Conservation (phyloP, 92 coral and sea anemone genomes). For the Parazoanthus swiftii region DNA sequence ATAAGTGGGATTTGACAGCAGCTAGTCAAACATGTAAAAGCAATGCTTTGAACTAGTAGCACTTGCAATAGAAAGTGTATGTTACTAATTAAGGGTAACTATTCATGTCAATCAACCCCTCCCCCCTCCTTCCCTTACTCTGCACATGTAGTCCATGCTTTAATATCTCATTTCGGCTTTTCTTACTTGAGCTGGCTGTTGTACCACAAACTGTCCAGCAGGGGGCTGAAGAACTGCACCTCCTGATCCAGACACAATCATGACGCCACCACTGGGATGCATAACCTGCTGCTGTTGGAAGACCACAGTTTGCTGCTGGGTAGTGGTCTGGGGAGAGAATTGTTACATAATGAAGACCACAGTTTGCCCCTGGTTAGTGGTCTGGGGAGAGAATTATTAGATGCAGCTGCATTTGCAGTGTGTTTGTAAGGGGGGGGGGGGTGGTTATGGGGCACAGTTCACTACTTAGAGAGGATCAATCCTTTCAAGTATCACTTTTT, state of each 20-base stretch:
- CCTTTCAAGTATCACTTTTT: too few relatives aligned
- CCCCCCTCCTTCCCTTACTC: not conserved
- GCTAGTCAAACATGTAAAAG: not conserved
- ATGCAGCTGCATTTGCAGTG: too few relatives aligned
- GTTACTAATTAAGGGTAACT: not conserved
- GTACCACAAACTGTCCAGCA: constrained; percentile 10
- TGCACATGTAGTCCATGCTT: not conserved
- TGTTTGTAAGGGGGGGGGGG: too few relatives aligned
- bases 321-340: not conserved
- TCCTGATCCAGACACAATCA: not conserved
- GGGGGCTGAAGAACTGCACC: constrained; percentile 29
- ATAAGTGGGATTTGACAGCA: not conserved
- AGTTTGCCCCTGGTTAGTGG: not conserved
- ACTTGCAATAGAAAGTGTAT: not conserved
- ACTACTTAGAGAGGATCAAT: too few relatives aligned
- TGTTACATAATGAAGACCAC: not conserved
- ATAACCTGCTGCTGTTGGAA: constrained; percentile 25
- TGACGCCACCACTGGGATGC: not conserved
- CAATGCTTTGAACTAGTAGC: not conserved
- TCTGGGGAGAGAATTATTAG: not conserved
- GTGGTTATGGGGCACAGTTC: too few relatives aligned
- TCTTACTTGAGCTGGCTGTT: constrained; percentile 30
- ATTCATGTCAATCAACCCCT: not conserved
- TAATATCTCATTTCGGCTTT: not conserved
- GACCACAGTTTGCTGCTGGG: not conserved